A percentile compares a stretch with the other conserved stretches of the same genome.
phyloP scores from a whole-genome alignment of 2,888 invertebrate species.

The Dione vanillae region DNA sequence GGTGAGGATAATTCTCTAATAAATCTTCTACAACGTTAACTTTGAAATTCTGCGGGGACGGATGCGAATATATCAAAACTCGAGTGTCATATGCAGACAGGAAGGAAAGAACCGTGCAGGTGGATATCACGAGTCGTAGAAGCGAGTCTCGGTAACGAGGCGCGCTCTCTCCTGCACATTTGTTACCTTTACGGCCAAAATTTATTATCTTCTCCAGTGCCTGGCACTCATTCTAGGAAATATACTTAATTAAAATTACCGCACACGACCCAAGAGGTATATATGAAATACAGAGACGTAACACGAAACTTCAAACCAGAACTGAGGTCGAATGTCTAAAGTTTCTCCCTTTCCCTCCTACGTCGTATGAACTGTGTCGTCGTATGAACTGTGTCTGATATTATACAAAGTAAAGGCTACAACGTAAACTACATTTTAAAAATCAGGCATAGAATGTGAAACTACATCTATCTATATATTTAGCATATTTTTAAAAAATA shows the following conservation, averaged over 20 bases:
- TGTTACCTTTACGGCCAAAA: conserved; percentile 74
- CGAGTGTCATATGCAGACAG: conserved; percentile 57
- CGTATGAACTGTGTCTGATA: conserved; percentile 17
- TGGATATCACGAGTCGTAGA: conserved; percentile 63
- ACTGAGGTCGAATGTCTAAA: conserved; percentile 33
- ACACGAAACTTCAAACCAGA: conserved; percentile 28
- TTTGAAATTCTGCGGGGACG: conserved; percentile 32
- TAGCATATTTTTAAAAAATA: background rate
- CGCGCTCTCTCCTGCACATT: conserved; percentile 61
- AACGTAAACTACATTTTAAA: background rate
- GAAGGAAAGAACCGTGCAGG: conserved; percentile 67
- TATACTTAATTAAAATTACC: conserved; percentile 82
- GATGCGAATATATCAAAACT: conserved; percentile 52
- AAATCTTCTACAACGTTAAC: conserved; percentile 36
- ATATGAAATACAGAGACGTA: conserved; percentile 60
- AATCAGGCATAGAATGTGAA: too few species aligned
- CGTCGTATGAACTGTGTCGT: conserved; percentile 22
- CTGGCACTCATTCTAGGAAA: conserved; percentile 69
- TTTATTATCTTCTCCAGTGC: conserved; percentile 67
- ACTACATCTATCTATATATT: too few species aligned
- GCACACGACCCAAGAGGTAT: conserved; percentile 63
- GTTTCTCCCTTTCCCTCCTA: conserved; percentile 22
- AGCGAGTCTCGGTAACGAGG: conserved; percentile 41
- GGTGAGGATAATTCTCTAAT: conserved; percentile 31
- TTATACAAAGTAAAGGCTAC: conserved; percentile 6